phyloP scores from a whole-genome alignment of 2,797 vertebrate species.

The Cossypha polioptera region DNA sequence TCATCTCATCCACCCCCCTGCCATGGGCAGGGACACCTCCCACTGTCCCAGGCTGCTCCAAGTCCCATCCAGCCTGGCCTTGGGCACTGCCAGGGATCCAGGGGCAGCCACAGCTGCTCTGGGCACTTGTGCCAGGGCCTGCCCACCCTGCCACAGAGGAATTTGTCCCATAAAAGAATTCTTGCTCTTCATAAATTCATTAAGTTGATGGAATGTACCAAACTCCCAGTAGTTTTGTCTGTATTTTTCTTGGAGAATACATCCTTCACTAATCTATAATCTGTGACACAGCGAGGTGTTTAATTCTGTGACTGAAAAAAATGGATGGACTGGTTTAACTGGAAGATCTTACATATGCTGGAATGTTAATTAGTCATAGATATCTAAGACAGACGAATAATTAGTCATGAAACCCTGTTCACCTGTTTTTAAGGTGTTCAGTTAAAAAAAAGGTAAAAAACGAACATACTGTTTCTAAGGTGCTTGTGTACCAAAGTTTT shows the following conservation, averaged over 20 bases:
- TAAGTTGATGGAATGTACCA: neutral
- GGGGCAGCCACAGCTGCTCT: neutral
- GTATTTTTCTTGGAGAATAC: neutral
- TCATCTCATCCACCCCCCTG: neutral
- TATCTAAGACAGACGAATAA: neutral
- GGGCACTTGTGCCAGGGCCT: neutral
- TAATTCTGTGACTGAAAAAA: neutral
- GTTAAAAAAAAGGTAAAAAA: neutral
- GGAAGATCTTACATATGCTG: neutral
- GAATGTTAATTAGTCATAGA: neutral
- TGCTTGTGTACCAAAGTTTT: neutral
- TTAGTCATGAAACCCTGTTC: neutral
- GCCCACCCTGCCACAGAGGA: rapidly evolving
- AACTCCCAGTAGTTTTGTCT: neutral
- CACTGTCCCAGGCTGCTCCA: neutral
- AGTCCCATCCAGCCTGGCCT: rapidly evolving
- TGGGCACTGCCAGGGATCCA: neutral
- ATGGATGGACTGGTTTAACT: neutral
- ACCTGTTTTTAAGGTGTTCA: neutral
- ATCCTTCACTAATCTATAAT: neutral
- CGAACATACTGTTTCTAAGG: neutral
- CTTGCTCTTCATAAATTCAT: rapidly evolving
- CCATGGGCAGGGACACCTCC: neutral
- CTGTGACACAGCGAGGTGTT: neutral
- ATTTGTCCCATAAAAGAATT: neutral